Evolutionary conservation across 2,888 invertebrate species (phyloP), one percentile per base, ranked within the genome.

Genomic region (Silvanus unidentatus): DNA sequence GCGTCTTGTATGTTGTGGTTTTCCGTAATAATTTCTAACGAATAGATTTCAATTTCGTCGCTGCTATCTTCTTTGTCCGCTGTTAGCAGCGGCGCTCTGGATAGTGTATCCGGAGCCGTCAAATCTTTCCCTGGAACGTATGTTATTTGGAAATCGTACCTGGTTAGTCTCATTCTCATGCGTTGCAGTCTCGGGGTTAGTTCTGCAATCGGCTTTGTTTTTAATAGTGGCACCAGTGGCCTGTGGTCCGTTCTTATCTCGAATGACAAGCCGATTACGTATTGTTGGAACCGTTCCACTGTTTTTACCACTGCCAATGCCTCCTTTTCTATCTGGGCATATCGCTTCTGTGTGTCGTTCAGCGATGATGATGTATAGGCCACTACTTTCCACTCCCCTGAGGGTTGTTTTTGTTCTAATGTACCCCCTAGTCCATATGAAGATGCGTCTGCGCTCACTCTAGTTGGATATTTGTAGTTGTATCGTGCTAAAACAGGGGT

Each of bases 271-370:
- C 47, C 49, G 3, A 49, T 16, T 11, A 47, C 8, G 29, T 37
- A 46, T 22, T 69, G 59, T 37, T 55, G 42, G 42, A 69, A 65
- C 43, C 55, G 55, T 44, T 68, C 63, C 8, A 59, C 57, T 3
- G 62, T 64, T 50, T 57, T 60, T 1, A 53, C 52, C 1, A 67
- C 44, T 12, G 63, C 68, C 9, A 69, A 45, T 0, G 64, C 62
- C 52, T 71, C 66, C 47, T 68, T 68, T 45, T 71, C 66, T 6
- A 69, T 66, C 45, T 65, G 62, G 0, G 63, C 61, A 43, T 67
- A 69, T 15, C 58, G 43, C 16, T 50, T 52, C 47, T 70, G 65
- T 3, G 63, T 51, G 1, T 49, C 50, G 16, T 54, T 58, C 16
- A 67, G 43, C 8, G 61, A 55, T 50, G 59, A 52, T 3, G 65